Evolutionary conservation across 2,113 vertebrate genomes (phyloP).

Genomic region (Sinocyclocheilus rhinocerous): DNA sequence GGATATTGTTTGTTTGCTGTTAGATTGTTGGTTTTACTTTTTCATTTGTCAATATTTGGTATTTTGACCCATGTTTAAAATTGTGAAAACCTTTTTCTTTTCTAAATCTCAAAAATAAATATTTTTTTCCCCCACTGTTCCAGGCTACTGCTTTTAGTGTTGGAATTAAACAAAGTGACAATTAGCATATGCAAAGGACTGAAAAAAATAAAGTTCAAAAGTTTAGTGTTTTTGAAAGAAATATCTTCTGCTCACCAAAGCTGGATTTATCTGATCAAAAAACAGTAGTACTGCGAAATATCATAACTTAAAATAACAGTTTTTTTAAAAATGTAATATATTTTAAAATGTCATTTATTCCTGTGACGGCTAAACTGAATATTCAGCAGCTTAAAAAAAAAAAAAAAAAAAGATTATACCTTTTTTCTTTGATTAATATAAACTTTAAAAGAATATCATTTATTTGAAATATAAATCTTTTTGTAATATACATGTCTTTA

Average conservation of each 20-base stretch:
- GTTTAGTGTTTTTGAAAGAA: not conserved
- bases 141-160: not conserved
- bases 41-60: conserved; percentile 6
- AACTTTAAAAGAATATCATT: not conserved
- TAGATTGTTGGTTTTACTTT: conserved; percentile 15
- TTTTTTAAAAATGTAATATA: not conserved
- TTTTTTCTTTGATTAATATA: not conserved
- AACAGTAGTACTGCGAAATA: too few species aligned
- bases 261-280: not conserved
- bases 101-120: conserved; percentile 38
- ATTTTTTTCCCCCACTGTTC: not conserved
- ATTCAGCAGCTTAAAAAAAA: not conserved
- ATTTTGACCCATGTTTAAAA: conserved; percentile 8
- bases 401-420: not conserved
- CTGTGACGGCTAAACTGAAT: not conserved
- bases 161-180: not conserved
- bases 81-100: conserved; percentile 16
- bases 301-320: too few species aligned
- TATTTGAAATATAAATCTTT: not conserved
- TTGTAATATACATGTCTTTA: too few species aligned
- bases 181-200: too few species aligned
- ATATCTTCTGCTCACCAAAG: not conserved
- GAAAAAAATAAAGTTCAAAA: not conserved
- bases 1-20: not conserved
- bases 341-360: not conserved